Percentiles rank a stretch among this genome's conserved stretches.
Conservation (phyloP, 2,113 vertebrate genomes). For the Otis tarda region DNA sequence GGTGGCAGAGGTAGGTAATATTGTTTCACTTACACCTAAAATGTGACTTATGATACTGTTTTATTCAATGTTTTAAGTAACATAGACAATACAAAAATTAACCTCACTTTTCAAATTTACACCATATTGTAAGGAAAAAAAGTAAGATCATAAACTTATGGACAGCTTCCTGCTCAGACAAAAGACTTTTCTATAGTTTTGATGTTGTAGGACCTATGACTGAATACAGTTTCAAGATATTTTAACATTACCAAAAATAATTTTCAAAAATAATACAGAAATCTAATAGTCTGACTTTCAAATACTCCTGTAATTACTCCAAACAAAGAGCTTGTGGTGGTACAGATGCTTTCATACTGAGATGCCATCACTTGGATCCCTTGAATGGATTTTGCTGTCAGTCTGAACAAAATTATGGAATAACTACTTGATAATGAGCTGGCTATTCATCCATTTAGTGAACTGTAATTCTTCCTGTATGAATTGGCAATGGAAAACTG, state of each 20-base stretch:
- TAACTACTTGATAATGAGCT: constrained; percentile 27
- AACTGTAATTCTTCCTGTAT: constrained; percentile 27
- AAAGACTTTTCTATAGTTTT: not conserved
- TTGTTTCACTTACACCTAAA: not conserved
- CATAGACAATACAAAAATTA: not conserved
- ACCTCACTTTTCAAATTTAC: not conserved
- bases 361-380: not conserved
- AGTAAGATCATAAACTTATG: not conserved
- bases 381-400: not conserved
- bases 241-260: not conserved
- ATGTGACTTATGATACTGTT: not conserved
- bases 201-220: not conserved
- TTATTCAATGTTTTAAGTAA: not conserved
- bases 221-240: not conserved
- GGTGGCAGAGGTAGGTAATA: not conserved
- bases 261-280: not conserved
- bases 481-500: constrained; percentile 26
- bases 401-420: constrained; percentile 31
- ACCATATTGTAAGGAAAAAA: not conserved
- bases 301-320: not conserved
- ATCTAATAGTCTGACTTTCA: not conserved
- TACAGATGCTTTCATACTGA: not conserved
- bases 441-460: constrained; percentile 1
- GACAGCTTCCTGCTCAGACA: not conserved
- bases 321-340: not conserved